phyloP scores from a whole-genome alignment of 2,888 invertebrate species.

The Clistopyga incitator region DNA sequence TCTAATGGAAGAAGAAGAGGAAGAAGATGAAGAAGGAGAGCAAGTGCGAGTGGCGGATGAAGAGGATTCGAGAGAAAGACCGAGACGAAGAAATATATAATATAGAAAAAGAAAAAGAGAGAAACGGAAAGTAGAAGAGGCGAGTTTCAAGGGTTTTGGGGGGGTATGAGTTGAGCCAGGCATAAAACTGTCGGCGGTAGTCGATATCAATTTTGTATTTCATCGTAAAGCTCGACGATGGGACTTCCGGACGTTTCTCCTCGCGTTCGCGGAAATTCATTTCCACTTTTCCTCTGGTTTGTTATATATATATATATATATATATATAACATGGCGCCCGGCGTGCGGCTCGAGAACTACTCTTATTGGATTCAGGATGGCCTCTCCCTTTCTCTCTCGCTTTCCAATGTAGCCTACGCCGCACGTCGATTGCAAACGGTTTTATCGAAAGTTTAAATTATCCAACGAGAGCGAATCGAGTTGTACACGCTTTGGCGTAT shows the following conservation, averaged over 20 bases:
- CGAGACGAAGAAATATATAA: slow-evolving; percentile 3
- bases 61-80: neutral
- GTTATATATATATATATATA: too few relatives aligned
- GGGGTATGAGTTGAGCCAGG: slow-evolving; percentile 20
- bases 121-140: slow-evolving; percentile 19
- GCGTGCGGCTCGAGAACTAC: slow-evolving; percentile 24
- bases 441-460: slow-evolving; percentile 63
- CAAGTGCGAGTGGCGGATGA: neutral
- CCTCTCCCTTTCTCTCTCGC: neutral
- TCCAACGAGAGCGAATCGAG: slow-evolving; percentile 27
- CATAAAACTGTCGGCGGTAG: slow-evolving; percentile 53
- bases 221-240: slow-evolving; percentile 60
- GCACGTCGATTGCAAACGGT: slow-evolving; percentile 27
- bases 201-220: slow-evolving; percentile 69
- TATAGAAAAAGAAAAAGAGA: slow-evolving; percentile 7
- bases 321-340: neutral
- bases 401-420: neutral
- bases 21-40: slow-evolving; percentile 10
- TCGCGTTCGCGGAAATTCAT: slow-evolving; percentile 64
- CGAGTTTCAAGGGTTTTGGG: slow-evolving; percentile 28
- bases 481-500: slow-evolving; percentile 15
- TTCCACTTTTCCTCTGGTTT: slow-evolving; percentile 60
- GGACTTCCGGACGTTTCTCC: slow-evolving; percentile 57
- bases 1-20: slow-evolving; percentile 25
- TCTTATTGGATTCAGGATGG: slow-evolving; percentile 58